phyloP scores from a whole-genome alignment of 2,113 vertebrate genomes.

The Recurvirostra avosetta region DNA sequence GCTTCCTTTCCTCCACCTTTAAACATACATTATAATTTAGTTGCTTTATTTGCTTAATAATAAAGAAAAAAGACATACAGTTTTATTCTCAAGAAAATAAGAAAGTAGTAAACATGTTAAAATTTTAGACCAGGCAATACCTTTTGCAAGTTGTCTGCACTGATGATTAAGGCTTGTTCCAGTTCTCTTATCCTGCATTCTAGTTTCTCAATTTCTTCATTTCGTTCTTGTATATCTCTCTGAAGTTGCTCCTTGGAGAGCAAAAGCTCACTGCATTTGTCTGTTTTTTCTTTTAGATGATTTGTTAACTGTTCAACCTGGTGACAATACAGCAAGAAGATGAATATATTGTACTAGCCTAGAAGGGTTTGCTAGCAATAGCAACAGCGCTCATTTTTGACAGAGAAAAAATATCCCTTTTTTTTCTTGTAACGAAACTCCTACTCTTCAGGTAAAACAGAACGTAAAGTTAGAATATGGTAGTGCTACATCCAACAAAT shows the following conservation, averaged over 20 bases:
- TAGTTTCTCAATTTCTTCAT: conserved; percentile 94
- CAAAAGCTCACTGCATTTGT: conserved; percentile 93
- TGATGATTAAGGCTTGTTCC: conserved; percentile 89
- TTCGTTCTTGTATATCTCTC: conserved; percentile 86
- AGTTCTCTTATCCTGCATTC: conserved; percentile 87
- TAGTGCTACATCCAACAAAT: not conserved
- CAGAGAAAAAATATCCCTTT: not conserved
- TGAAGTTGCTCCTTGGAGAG: conserved; percentile 90
- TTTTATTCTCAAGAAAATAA: not conserved
- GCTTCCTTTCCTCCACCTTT: conserved; percentile 85
- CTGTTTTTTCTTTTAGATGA: conserved; percentile 93
- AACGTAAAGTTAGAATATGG: not conserved
- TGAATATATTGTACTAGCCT: not conserved
- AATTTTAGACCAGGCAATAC: conserved; percentile 62
- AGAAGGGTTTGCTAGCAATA: not conserved
- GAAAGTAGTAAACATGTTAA: not conserved
- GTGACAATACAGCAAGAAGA: not conserved
- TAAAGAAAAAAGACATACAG: not conserved
- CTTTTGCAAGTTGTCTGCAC: conserved; percentile 82
- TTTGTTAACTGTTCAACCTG: conserved; percentile 90
- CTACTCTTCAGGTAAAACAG: not conserved
- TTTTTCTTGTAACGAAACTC: not conserved
- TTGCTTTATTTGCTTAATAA: not conserved
- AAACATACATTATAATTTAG: conserved; percentile 2
- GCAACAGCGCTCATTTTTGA: not conserved